A percentile compares a stretch with the other conserved stretches of the same genome.
phyloP scores from a whole-genome alignment of 2,888 invertebrate species.

The Volucella zonaria region DNA sequence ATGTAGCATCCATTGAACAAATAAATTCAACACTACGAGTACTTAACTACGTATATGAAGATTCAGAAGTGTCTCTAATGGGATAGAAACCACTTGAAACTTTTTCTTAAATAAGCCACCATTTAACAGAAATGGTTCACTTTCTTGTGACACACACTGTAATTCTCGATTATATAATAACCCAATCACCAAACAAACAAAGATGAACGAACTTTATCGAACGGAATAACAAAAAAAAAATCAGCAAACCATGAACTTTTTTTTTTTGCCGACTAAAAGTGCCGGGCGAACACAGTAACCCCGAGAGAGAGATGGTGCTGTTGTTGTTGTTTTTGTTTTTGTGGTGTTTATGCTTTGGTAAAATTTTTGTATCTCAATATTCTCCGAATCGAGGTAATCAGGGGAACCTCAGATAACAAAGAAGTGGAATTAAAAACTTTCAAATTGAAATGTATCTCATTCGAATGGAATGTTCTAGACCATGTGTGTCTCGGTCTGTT shows the following conservation, averaged over 20 bases:
- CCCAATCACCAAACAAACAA: conserved; percentile 14
- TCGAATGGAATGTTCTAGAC: conserved; percentile 8
- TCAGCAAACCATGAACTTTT: neutral
- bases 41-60: too few species aligned
- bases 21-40: too few species aligned
- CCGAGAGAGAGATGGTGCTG: too few species aligned
- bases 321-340: too few species aligned
- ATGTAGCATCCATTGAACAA: too few species aligned
- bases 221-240: conserved; percentile 10
- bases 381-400: conserved; percentile 31
- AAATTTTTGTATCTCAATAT: conserved; percentile 16
- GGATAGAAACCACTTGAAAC: too few species aligned
- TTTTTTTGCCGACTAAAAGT: neutral
- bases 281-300: neutral
- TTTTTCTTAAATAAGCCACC: too few species aligned
- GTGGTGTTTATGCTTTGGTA: neutral
- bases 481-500: neutral
- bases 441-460: conserved; percentile 33
- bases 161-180: conserved; percentile 28
- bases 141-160: conserved; percentile 25
- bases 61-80: too few species aligned
- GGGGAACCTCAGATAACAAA: conserved; percentile 16
- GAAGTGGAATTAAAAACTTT: conserved; percentile 13
- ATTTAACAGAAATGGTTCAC: too few species aligned
- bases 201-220: conserved; percentile 50